Conservation (phyloP, 1,140 invertebrate species). For the Pseudomyrmex pallidus region DNA sequence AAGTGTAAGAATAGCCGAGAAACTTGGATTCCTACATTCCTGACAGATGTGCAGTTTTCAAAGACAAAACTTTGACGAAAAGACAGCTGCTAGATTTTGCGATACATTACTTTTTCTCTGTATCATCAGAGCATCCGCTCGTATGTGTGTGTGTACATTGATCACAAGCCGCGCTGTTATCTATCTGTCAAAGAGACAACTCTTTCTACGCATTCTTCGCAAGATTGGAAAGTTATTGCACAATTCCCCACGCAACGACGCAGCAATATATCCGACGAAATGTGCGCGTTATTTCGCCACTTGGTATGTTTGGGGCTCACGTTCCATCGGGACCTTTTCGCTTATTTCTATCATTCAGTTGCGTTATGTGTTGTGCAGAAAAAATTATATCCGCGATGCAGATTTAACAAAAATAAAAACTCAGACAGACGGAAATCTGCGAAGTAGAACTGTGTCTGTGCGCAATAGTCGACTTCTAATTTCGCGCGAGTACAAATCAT, state of each 20-base stretch:
- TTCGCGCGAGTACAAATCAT: background rate
- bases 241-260: slow-evolving; percentile 42
- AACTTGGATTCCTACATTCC: background rate
- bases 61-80: background rate
- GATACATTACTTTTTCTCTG: background rate
- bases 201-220: slow-evolving; percentile 42
- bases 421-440: background rate
- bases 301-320: slow-evolving; percentile 46
- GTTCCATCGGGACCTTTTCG: slow-evolving; percentile 49
- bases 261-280: slow-evolving; percentile 63
- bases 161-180: background rate
- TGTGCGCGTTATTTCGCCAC: slow-evolving; percentile 59
- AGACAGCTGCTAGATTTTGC: background rate
- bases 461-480: background rate
- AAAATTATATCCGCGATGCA: slow-evolving; percentile 30
- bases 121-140: background rate
- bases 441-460: background rate
- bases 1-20: background rate
- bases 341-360: slow-evolving; percentile 64
- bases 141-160: background rate
- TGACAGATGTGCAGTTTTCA: background rate
- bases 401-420: background rate
- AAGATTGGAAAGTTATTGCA: slow-evolving; percentile 66
- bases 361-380: slow-evolving; percentile 23
- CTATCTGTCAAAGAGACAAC: slow-evolving; percentile 20